A percentile compares a stretch with the other conserved stretches of the same genome.
Conservation (phyloP, 2,113 vertebrate genomes). For the Rousettus leschenaultii region DNA sequence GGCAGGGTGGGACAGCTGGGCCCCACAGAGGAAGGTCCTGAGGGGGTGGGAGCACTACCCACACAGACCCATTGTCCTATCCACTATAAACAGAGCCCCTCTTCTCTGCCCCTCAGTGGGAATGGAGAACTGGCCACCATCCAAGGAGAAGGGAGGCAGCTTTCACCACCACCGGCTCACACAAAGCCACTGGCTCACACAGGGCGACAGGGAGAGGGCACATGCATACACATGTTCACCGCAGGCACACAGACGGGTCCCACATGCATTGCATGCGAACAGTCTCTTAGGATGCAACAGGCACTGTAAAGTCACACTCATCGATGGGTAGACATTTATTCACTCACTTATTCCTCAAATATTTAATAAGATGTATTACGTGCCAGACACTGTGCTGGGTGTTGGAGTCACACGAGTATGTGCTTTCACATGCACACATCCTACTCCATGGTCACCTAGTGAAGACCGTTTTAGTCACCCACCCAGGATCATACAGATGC, state of each 20-base stretch:
- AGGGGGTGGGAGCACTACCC: background rate
- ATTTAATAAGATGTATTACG: background rate
- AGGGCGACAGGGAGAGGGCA: background rate
- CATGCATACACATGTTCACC: too few relatives aligned
- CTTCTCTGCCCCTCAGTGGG: background rate
- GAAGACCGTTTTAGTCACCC: background rate
- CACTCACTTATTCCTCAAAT: background rate
- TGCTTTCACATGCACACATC: fast-evolving
- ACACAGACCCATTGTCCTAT: background rate
- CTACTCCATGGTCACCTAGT: background rate
- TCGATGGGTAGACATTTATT: background rate
- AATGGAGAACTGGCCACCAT: background rate
- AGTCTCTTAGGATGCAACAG: background rate
- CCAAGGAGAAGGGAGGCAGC: background rate
- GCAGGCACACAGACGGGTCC: background rate
- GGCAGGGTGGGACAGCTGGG: conserved; percentile 28
- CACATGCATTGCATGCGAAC: background rate
- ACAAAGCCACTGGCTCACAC: background rate
- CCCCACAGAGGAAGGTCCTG: background rate
- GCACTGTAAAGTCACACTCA: background rate
- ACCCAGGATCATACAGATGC: background rate
- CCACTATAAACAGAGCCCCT: background rate
- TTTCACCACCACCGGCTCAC: background rate
- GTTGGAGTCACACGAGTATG: background rate
- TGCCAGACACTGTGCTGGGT: background rate